Evolutionary conservation across 2,888 invertebrate species (phyloP).

Genomic region (Limnephilus auricula): DNA sequence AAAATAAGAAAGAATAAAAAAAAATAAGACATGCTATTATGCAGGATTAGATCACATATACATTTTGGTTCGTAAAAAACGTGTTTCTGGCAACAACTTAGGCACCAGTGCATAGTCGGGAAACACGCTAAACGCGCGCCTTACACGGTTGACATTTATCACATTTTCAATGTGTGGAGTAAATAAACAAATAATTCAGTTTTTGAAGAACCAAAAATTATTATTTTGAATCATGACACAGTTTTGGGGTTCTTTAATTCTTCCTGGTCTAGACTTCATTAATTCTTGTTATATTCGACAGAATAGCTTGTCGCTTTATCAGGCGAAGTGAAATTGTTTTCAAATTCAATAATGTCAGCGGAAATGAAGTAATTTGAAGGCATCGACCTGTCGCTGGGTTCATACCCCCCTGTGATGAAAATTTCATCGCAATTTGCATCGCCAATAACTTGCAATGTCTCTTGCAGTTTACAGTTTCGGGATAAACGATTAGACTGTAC

Average conservation of each 20-base stretch:
- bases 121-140: too few relatives aligned
- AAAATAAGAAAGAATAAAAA: too few relatives aligned
- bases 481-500: too few relatives aligned
- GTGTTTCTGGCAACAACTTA: too few relatives aligned
- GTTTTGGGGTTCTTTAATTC: neutral
- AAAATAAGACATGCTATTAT: too few relatives aligned
- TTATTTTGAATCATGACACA: neutral
- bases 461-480: neutral
- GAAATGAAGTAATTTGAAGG: conserved; percentile 32
- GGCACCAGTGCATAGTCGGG: too few relatives aligned
- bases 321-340: conserved; percentile 47
- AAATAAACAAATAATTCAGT: too few relatives aligned
- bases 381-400: neutral
- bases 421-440: neutral
- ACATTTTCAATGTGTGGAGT: too few relatives aligned
- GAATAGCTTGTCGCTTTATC: conserved; percentile 6
- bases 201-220: too few relatives aligned
- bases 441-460: neutral
- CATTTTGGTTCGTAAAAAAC: too few relatives aligned
- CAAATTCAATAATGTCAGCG: conserved; percentile 44
- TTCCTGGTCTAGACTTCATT: neutral
- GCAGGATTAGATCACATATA: too few relatives aligned
- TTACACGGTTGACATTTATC: too few relatives aligned
- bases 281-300: neutral
- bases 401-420: neutral